Base-by-base conservation (phyloP, 2,113 vertebrate species). In the Petromus typicus region DNA sequence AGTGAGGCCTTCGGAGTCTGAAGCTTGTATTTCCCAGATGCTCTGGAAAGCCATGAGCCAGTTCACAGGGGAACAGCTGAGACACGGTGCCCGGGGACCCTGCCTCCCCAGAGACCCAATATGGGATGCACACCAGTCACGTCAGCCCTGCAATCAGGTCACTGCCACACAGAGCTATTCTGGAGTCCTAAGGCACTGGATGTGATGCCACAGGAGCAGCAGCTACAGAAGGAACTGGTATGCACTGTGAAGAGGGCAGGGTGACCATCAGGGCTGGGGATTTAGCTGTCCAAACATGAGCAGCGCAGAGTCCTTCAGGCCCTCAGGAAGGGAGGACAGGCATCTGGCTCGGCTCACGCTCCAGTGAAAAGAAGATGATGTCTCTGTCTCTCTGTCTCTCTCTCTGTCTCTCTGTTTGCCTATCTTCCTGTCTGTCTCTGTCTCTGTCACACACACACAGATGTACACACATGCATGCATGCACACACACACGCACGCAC, bases 251-350 rank as follows among this genome's bases (percentile, higher is more conserved):
- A 51, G 66, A 0, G 0, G 1, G 1, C 66, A 75, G 80, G 63
- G 63, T 3, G 73, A 34, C 66, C 32, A 13, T 11, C 40, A 12
- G 56, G 25, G 0, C 4, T 20, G 95, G 87, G 78, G 32, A 45
- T 91, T 40, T 1, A 63, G 92, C n/a, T n/a, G 63, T 94, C 88
- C 8, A 0, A 43, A 11, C 45, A 17, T 23, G 2, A 14, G 25
- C 0, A 0, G 71, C 56, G 79, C n/a, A 7, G 0, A 1, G 1
- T 32, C 27, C 63, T 8, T 32, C 37, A 64, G 34, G 8, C 40
- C 56, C 64, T 40, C 16, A 1, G 14, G 27, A 56, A 54, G 43
- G n/a, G 32, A 18, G 1, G 51, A 10, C 8, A 56, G 83, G 8
- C 25, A 27, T 3, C n/a, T 18, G 64, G 13, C 2, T 1, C 37